Conservation (phyloP, 2,797 vertebrate species). For the Vultur gryphus region DNA sequence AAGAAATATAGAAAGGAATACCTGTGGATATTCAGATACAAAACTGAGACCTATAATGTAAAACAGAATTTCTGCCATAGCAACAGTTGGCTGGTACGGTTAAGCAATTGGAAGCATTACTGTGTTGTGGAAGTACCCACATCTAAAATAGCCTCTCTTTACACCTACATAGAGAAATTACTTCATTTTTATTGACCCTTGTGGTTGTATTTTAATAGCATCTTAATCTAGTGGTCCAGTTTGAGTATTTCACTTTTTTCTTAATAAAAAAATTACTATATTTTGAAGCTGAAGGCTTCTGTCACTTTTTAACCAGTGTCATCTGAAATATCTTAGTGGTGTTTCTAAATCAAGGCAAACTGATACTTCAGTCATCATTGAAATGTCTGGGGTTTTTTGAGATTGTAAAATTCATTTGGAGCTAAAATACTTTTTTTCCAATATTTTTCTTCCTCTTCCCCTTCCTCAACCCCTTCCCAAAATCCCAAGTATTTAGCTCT, state of each 20-base stretch:
- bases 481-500: neutral
- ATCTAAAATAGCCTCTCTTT: neutral
- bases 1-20: neutral
- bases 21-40: neutral
- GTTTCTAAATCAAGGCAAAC: neutral
- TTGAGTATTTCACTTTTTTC: conserved; percentile 15
- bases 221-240: conserved; percentile 17
- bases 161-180: neutral
- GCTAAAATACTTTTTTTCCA: neutral
- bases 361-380: neutral
- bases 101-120: neutral
- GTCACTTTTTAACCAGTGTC: neutral
- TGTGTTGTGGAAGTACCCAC: neutral
- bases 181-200: neutral
- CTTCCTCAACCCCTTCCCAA: neutral
- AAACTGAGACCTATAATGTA: neutral
- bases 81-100: neutral
- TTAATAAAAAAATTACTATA: conserved; percentile 10
- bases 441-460: neutral
- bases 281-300: conserved; percentile 18
- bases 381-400: neutral
- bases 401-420: neutral
- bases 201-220: conserved; percentile 14
- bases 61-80: neutral
- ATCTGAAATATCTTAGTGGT: neutral